Percentiles rank a stretch among this genome's conserved stretches.
Evolutionary conservation across 2,888 invertebrate genomes (phyloP).

Genomic region (Kryphioiulus occultus): DNA sequence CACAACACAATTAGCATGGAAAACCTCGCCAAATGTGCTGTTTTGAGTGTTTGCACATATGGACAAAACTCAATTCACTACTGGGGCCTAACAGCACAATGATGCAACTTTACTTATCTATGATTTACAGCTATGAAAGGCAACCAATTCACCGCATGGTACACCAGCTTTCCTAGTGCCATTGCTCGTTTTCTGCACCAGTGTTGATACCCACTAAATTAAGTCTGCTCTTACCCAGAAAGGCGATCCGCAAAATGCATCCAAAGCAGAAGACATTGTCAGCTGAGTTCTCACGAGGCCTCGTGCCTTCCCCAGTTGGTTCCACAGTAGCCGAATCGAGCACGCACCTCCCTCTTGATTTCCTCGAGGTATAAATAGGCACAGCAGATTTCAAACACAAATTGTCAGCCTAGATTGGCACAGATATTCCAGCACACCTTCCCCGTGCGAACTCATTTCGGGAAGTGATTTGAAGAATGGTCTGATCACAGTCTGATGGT

Average conservation of each 20-base stretch:
- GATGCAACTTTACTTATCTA: too few species aligned
- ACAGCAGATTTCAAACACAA: neutral
- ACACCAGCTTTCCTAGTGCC: too few species aligned
- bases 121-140: too few species aligned
- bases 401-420: neutral
- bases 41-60: too few species aligned
- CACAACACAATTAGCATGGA: too few species aligned
- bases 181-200: too few species aligned
- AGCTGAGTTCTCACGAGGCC: neutral
- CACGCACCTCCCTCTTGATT: neutral
- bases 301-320: neutral
- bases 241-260: constrained; percentile 44
- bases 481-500: too few species aligned
- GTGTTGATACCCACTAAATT: too few species aligned
- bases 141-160: too few species aligned
- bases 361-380: constrained; percentile 27
- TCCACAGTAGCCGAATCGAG: neutral
- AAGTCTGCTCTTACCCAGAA: constrained; percentile 46
- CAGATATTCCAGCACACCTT: neutral
- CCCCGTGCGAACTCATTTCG: neutral
- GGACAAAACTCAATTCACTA: too few species aligned
- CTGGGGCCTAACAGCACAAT: too few species aligned
- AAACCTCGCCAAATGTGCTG: too few species aligned
- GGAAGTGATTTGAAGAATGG: neutral
- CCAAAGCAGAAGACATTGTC: constrained; percentile 21